These are phyloP conservation scores for Podarcis raffonei DNA, from an alignment of 2,113 vertebrate species.

Conservation along the genomic window DNA sequence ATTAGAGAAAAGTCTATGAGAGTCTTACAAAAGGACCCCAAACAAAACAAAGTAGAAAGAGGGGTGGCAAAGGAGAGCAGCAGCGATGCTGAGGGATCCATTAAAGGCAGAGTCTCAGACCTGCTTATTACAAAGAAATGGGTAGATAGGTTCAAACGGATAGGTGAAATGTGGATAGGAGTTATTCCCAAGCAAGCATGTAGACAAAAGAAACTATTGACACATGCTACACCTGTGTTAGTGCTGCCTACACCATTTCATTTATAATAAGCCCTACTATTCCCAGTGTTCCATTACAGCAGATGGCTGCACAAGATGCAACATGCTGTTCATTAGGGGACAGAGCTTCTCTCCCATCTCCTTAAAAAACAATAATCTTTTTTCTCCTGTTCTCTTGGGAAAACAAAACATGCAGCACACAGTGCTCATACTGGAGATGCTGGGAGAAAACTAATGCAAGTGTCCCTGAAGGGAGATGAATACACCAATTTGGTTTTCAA, in stretches of 20 bases:
- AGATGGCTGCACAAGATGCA: constrained; percentile 67
- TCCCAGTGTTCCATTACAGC: constrained; percentile 52
- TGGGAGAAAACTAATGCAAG: not conserved
- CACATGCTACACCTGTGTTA: constrained; percentile 27
- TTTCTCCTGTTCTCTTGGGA: constrained; percentile 10
- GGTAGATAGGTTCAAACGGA: constrained; percentile 12
- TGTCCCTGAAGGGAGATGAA: not conserved
- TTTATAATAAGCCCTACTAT: constrained; percentile 59
- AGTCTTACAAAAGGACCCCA: not conserved
- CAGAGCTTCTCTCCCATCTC: constrained; percentile 54
- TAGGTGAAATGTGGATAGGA: not conserved
- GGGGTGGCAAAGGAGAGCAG: constrained; percentile 9
- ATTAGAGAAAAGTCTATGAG: not conserved
- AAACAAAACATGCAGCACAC: not conserved
- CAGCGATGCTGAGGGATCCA: constrained; percentile 3
- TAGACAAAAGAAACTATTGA: constrained; percentile 31
- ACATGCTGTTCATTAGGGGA: constrained; percentile 61
- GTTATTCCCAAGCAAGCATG: not conserved
- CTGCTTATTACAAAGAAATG: constrained; percentile 17
- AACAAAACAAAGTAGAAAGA: not conserved
- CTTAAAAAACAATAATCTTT: not conserved
- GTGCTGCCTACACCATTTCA: constrained; percentile 42
- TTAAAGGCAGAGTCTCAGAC: not conserved
- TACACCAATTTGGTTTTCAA: not conserved
- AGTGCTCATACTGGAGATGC: not conserved